A percentile compares a stretch with the other conserved stretches of the same genome.
phyloP scores from a whole-genome alignment of 2,113 vertebrate species.

The Pungitius pungitius region DNA sequence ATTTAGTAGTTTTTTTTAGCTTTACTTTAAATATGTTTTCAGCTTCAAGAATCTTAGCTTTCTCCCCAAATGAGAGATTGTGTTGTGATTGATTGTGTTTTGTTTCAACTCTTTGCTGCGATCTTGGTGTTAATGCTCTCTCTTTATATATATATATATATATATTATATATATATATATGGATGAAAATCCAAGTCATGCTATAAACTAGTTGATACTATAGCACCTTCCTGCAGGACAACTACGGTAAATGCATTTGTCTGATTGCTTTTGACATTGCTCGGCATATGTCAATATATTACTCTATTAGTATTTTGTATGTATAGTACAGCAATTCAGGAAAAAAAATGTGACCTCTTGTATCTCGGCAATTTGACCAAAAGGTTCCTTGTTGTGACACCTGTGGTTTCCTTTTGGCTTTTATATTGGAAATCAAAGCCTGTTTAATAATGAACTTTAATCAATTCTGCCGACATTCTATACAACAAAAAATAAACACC shows the following conservation, averaged over 20 bases:
- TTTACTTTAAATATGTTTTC: not conserved
- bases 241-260: conserved; percentile 13
- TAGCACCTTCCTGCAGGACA: conserved; percentile 17
- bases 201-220: not conserved
- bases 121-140: not conserved
- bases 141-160: too few relatives aligned
- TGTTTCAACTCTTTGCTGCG: conserved; percentile 17
- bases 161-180: not conserved
- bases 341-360: not conserved
- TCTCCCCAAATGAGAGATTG: not conserved
- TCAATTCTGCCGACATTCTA: conserved; percentile 6
- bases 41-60: conserved; percentile 13
- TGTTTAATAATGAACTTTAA: conserved; percentile 11
- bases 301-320: not conserved
- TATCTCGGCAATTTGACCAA: not conserved
- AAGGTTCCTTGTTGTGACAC: not conserved
- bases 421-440: not conserved
- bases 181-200: too few relatives aligned
- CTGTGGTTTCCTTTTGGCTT: not conserved
- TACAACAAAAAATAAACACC: not conserved
- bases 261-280: too few relatives aligned
- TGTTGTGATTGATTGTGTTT: too few relatives aligned
- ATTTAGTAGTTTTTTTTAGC: not conserved
- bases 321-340: not conserved
- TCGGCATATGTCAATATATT: not conserved